phyloP scores from a whole-genome alignment of 2,888 invertebrate genomes.

The Limnephilus lunatus region DNA sequence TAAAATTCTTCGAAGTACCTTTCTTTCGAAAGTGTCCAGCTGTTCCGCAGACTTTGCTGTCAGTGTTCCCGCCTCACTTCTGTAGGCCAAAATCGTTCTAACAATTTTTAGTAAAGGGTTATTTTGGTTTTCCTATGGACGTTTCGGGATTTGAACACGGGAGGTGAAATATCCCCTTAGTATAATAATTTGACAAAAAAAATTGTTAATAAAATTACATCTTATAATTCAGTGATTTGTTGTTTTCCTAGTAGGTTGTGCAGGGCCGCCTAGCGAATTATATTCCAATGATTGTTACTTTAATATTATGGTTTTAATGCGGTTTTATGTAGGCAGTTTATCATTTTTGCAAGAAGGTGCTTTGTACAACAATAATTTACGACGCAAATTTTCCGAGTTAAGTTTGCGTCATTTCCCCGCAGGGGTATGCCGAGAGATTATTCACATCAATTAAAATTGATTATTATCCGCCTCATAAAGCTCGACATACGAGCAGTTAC shows the following conservation, averaged over 20 bases:
- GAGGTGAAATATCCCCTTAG: too few relatives aligned
- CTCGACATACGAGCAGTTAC: not conserved
- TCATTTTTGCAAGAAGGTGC: not conserved
- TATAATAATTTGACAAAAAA: too few relatives aligned
- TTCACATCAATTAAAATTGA: not conserved
- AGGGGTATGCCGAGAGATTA: constrained; percentile 16
- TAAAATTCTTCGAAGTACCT: too few relatives aligned
- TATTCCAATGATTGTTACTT: not conserved
- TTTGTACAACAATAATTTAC: constrained; percentile 9
- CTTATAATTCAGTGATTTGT: too few relatives aligned
- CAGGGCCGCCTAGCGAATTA: not conserved
- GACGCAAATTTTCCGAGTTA: constrained; percentile 11
- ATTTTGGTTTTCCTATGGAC: too few relatives aligned
- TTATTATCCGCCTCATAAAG: not conserved
- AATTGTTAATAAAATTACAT: too few relatives aligned
- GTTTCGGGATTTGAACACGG: too few relatives aligned
- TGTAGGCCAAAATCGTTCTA: too few relatives aligned
- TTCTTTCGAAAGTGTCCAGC: too few relatives aligned
- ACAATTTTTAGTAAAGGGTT: too few relatives aligned
- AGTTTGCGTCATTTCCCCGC: constrained; percentile 20
- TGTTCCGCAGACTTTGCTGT: too few relatives aligned
- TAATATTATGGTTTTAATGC: not conserved
- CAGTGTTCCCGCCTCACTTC: too few relatives aligned
- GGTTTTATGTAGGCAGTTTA: not conserved
- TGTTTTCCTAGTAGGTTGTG: not conserved